Base-by-base conservation (phyloP, 2,888 invertebrate genomes). In the Vanessa cardui region DNA sequence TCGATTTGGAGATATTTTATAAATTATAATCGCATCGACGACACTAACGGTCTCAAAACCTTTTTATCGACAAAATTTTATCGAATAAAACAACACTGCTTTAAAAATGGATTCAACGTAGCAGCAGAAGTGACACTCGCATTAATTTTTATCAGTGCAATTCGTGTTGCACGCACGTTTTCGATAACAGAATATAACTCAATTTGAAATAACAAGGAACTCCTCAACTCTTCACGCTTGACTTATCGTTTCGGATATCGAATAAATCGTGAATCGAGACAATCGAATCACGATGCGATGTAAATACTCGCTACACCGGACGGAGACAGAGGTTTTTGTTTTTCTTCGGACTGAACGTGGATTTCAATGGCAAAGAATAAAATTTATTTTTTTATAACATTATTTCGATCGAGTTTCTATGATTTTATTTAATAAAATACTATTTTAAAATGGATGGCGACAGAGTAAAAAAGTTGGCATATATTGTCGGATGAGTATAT, bases 241-340 rank as follows among this genome's bases (percentile, higher is more conserved):
- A 80, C 77, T 77, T 65, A 68, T 80, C 62, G 66, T 20, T 54
- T 56, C 79, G 72, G 74, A 77, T 79, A 86, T 85, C 85, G 83
- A 83, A 82, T 83, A 83, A 83, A 83, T 83, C 81, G 72, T 62
- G 65, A 45, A 74, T 73, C 75, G 76, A 79, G 84, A 87, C 85
- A 83, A 82, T 83, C 83, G 85, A 78, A 66, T 74, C 72, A 77
- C 75, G 78, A 78, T 74, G 76, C 73, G 56, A 68, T 68, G 69
- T 59, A 56, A 61, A 62, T 59, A 33, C 54, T 64, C 26, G 45
- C 46, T 45, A 60, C 65, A 46, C 54, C 54, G 54, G 47, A 54
- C 46, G 54, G 44, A 59, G 47, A 47, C 33, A 33, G 44, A 49
- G 21, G 39, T 61, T 60, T 66, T 66, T 47, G 54, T 61, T 66